Evolutionary conservation across 2,113 vertebrate genomes (phyloP).

Genomic region (Cebidichthys violaceus): DNA sequence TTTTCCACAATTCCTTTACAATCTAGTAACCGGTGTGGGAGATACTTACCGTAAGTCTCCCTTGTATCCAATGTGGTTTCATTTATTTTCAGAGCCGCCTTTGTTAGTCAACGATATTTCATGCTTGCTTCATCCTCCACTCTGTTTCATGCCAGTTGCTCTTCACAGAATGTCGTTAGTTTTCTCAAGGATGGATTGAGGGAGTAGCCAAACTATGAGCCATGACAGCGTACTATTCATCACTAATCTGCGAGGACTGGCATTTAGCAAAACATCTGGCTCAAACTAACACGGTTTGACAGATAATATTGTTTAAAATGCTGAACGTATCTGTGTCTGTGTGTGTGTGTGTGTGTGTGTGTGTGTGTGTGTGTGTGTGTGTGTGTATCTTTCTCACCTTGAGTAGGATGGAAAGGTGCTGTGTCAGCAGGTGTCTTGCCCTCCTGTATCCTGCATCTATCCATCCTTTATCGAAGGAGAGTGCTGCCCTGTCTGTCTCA

Average conservation of each 20-base stretch:
- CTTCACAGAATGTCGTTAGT: constrained; percentile 56
- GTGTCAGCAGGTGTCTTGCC: constrained; percentile 92
- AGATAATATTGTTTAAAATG: constrained; percentile 16
- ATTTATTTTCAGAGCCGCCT: constrained; percentile 42
- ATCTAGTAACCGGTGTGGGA: neutral
- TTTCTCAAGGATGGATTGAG: constrained; percentile 54
- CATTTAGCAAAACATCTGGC: constrained; percentile 61
- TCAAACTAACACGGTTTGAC: constrained; percentile 16
- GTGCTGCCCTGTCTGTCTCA: constrained; percentile 92
- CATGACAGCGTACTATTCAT: constrained; percentile 35
- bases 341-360: neutral
- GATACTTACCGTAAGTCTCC: constrained; percentile 5
- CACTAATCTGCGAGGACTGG: constrained; percentile 43
- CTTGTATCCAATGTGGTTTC: constrained; percentile 42
- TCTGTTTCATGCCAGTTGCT: constrained; percentile 53
- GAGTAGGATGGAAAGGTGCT: constrained; percentile 90
- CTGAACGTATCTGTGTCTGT: neutral
- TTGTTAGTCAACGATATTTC: constrained; percentile 21
- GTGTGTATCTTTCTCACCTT: constrained; percentile 16
- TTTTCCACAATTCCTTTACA: constrained; percentile 22
- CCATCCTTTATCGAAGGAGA: constrained; percentile 90
- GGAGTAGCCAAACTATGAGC: constrained; percentile 50
- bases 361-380: neutral
- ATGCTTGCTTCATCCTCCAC: constrained; percentile 27
- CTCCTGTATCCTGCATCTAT: constrained; percentile 88